Percentiles rank a stretch among this genome's conserved stretches.
phyloP scores from a whole-genome alignment of 1,140 invertebrate species.

The Lepidurus arcticus region DNA sequence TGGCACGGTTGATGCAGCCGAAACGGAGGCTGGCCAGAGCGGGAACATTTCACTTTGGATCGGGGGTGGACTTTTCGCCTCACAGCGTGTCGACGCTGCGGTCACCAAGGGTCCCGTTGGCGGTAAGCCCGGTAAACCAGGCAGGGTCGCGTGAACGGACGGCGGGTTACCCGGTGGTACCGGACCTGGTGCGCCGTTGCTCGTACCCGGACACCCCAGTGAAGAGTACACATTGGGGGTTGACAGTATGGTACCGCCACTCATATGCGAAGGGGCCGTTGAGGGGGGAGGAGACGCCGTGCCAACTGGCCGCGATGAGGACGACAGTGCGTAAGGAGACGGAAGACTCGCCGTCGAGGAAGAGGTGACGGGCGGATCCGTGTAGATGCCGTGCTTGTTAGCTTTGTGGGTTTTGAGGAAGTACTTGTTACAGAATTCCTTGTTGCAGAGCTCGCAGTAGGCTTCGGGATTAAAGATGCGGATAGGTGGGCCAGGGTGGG shows the following conservation, averaged over 20 bases:
- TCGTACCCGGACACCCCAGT: not conserved
- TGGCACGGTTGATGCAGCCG: not conserved
- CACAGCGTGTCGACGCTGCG: conserved; percentile 35
- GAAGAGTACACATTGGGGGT: not conserved
- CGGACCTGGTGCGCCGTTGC: not conserved
- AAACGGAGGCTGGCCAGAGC: not conserved
- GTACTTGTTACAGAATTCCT: conserved; percentile 99
- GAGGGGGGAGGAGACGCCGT: not conserved
- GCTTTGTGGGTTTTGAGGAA: conserved; percentile 96
- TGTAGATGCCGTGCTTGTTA: conserved; percentile 80
- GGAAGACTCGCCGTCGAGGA: conserved; percentile 11
- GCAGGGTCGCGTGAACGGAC: not conserved
- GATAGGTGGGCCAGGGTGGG: conserved; percentile 51
- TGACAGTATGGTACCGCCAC: not conserved
- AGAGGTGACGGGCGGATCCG: conserved; percentile 7
- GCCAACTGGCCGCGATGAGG: not conserved
- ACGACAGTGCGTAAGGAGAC: not conserved
- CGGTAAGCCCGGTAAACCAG: not conserved
- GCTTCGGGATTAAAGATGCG: conserved; percentile 91
- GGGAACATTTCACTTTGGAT: not conserved
- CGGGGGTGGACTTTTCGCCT: not conserved
- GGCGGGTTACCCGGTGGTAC: conserved; percentile 19
- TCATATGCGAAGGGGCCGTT: not conserved
- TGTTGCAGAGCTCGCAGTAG: conserved; percentile 90
- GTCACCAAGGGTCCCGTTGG: conserved; percentile 53